These are phyloP conservation scores for Athalia circularis DNA, from an alignment of 2,888 invertebrate species.

Conservation along the genomic window DNA sequence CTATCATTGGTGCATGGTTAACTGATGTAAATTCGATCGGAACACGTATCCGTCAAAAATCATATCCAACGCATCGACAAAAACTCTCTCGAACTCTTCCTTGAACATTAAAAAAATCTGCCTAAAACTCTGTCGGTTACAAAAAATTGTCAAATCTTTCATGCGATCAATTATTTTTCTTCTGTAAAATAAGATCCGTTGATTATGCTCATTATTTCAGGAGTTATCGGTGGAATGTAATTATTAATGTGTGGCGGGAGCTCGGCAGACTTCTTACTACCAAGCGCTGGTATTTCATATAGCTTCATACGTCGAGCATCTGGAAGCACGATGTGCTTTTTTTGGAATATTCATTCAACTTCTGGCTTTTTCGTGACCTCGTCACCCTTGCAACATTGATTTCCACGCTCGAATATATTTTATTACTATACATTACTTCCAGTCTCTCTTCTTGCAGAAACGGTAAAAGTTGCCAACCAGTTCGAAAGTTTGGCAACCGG, in stretches of 20 bases:
- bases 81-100: no score
- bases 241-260: conserved; percentile 51
- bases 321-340: conserved; percentile 30
- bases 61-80: no score
- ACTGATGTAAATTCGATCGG: no score
- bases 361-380: conserved; percentile 1
- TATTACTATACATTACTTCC: neutral
- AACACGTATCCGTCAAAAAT: no score
- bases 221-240: conserved; percentile 22
- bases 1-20: conserved; percentile 8
- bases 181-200: conserved; percentile 27
- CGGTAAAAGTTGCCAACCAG: conserved; percentile 32
- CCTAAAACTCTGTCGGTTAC: neutral
- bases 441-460: conserved; percentile 5
- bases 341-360: conserved; percentile 23
- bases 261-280: conserved; percentile 48
- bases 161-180: neutral
- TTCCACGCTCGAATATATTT: neutral
- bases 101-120: no score
- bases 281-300: conserved; percentile 14
- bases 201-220: conserved; percentile 53
- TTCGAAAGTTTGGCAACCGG: conserved; percentile 34
- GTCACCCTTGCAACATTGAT: conserved; percentile 17
- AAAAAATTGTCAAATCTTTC: no score
- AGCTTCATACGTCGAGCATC: conserved; percentile 43